These are phyloP conservation scores for Percina caprodes DNA, from an alignment of 2,113 vertebrate species.

Conservation along the genomic window DNA sequence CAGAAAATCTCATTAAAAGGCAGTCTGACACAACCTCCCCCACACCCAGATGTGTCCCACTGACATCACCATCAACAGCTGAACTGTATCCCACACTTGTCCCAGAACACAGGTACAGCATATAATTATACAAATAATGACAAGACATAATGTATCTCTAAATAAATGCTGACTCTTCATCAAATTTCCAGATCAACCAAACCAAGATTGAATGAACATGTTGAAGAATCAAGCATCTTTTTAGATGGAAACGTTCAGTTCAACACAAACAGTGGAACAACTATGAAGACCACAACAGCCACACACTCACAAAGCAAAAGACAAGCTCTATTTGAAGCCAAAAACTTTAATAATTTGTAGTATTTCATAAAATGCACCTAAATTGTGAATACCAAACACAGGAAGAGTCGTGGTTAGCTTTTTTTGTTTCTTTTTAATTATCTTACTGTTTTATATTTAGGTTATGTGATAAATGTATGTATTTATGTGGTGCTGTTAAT, in stretches of 20 bases:
- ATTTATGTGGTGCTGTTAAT: conserved; percentile 22
- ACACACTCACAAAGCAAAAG: conserved; percentile 33
- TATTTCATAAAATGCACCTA: conserved; percentile 3
- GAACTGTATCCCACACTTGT: conserved; percentile 74
- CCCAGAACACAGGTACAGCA: conserved; percentile 83
- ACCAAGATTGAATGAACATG: conserved; percentile 42
- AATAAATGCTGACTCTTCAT: not conserved
- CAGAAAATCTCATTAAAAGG: conserved; percentile 47
- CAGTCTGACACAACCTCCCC: conserved; percentile 27
- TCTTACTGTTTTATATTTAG: conserved; percentile 6
- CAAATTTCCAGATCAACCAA: conserved; percentile 55
- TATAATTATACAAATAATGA: not conserved
- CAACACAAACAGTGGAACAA: conserved; percentile 37
- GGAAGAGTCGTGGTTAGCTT: not conserved
- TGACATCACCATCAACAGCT: conserved; percentile 68
- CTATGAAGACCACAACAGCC: conserved; percentile 40
- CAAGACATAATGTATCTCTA: not conserved
- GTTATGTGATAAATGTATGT: conserved; percentile 36
- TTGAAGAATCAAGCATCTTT: conserved; percentile 36
- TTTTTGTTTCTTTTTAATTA: too few species aligned
- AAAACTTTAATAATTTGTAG: not conserved
- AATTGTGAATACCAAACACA: not conserved
- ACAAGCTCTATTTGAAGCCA: conserved; percentile 54
- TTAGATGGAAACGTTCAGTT: conserved; percentile 13
- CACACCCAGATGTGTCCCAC: conserved; percentile 58